phyloP scores from a whole-genome alignment of 2,797 vertebrate species.

The Platalea minor region DNA sequence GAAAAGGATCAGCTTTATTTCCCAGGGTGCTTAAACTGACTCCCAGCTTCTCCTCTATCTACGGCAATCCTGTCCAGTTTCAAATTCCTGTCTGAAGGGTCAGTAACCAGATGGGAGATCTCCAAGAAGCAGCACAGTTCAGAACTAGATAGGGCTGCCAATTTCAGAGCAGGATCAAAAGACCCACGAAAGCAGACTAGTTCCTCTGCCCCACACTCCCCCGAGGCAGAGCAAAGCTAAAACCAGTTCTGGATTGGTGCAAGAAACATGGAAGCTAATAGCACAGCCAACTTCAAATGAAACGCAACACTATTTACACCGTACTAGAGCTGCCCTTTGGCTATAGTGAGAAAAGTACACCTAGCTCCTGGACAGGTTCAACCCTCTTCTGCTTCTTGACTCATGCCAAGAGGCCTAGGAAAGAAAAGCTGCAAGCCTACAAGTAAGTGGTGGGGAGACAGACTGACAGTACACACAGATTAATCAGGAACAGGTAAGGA shows the following conservation, averaged over 20 bases:
- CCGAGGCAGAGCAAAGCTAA: not conserved
- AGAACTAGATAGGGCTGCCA: not conserved
- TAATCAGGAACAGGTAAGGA: not conserved
- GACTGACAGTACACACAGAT: not conserved
- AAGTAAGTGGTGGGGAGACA: not conserved
- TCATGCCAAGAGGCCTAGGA: not conserved
- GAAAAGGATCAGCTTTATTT: not conserved
- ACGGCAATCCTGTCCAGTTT: rapidly evolving
- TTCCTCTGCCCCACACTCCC: not conserved
- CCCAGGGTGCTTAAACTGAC: not conserved
- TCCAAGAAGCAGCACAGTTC: not conserved
- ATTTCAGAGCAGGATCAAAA: not conserved
- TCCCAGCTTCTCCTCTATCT: not conserved
- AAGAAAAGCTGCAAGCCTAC: not conserved
- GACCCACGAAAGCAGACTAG: not conserved
- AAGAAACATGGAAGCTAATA: not conserved
- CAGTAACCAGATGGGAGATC: not conserved
- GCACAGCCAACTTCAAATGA: not conserved
- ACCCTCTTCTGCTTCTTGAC: not conserved
- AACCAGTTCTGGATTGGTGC: not conserved
- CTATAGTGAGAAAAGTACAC: not conserved
- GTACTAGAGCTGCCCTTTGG: not conserved
- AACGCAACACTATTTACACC: not conserved
- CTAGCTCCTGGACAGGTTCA: not conserved
- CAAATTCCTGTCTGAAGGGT: not conserved